Conservation (phyloP, 1,140 invertebrate species). For the Antheraea mylitta region DNA sequence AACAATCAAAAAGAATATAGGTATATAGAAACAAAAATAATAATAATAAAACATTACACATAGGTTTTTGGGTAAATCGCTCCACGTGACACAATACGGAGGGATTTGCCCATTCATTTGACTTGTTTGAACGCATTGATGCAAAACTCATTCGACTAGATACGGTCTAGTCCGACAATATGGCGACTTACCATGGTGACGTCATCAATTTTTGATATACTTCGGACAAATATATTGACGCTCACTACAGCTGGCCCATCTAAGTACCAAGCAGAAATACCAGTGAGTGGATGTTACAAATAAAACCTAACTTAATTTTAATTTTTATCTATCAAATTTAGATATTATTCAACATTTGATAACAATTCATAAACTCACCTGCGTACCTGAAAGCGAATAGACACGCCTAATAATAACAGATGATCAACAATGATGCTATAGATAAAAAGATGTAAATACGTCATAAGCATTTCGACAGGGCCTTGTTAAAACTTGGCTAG, state of each 20-base stretch:
- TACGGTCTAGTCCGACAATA: slow-evolving; percentile 55
- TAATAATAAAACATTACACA: slow-evolving; percentile 54
- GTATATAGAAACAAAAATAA: slow-evolving; percentile 10
- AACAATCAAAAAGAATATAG: slow-evolving; percentile 22
- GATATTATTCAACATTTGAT: background rate
- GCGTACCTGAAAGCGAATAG: background rate
- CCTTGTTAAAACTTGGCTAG: too few species aligned
- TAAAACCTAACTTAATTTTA: slow-evolving; percentile 47
- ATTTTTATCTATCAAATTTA: background rate
- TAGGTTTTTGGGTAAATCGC: slow-evolving; percentile 56
- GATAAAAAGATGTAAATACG: too few species aligned
- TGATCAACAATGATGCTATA: slow-evolving; percentile 3
- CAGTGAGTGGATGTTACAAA: slow-evolving; percentile 50
- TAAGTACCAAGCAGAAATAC: slow-evolving; percentile 80
- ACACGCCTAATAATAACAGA: background rate
- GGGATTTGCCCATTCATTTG: slow-evolving; percentile 76
- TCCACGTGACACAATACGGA: slow-evolving; percentile 53
- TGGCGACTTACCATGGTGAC: slow-evolving; percentile 96
- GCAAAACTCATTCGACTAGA: slow-evolving; percentile 48
- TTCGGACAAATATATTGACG: slow-evolving; percentile 98
- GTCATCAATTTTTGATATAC: slow-evolving; percentile 99
- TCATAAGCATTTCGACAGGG: too few species aligned
- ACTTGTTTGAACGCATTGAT: slow-evolving; percentile 57
- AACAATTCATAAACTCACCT: background rate
- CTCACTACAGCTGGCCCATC: slow-evolving; percentile 94